A percentile compares a stretch with the other conserved stretches of the same genome.
These are phyloP conservation scores for Peromyscus eremicus DNA, from an alignment of 2,797 vertebrate genomes.

Conservation along the genomic window DNA sequence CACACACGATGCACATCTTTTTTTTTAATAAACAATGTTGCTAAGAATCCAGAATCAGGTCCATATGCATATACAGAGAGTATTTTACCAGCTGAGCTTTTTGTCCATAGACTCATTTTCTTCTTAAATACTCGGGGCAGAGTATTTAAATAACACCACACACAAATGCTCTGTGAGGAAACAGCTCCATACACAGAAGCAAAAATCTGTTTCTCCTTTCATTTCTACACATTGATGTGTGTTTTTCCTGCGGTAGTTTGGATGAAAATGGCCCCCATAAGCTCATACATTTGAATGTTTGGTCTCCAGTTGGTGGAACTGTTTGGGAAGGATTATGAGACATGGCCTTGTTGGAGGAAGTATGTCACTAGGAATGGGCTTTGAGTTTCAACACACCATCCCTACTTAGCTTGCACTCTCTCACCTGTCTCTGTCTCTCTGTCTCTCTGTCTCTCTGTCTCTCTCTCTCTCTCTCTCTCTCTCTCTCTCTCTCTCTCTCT, in stretches of 20 bases:
- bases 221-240: background rate
- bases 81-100: background rate
- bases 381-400: background rate
- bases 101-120: background rate
- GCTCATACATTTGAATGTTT: background rate
- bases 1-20: too few species aligned
- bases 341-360: background rate
- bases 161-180: background rate
- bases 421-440: background rate
- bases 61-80: background rate
- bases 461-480: background rate
- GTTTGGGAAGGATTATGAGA: background rate
- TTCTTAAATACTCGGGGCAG: background rate
- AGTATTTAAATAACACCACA: background rate
- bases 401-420: background rate
- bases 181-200: background rate
- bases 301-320: background rate
- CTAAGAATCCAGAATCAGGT: background rate
- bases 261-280: background rate
- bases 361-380: background rate
- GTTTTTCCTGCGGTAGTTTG: background rate
- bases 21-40: background rate
- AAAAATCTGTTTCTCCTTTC: slow-evolving; percentile 10
- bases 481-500: background rate
- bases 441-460: background rate